Conservation (phyloP, 2,113 vertebrate genomes). For the Dromiciops gliroides region DNA sequence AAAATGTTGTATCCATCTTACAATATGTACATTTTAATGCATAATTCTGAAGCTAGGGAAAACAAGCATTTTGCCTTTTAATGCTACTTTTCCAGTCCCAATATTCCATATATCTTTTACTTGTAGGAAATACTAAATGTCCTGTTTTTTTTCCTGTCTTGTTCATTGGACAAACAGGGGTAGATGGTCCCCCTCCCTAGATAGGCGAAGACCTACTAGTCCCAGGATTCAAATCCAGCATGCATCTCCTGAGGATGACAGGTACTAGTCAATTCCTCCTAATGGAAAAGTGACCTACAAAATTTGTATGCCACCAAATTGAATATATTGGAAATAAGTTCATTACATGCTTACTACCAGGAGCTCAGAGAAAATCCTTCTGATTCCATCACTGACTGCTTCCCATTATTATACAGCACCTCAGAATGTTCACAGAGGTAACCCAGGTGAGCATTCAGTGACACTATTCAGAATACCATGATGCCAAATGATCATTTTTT, state of each 20-base stretch:
- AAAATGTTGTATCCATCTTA: constrained; percentile 3
- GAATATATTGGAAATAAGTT: constrained; percentile 41
- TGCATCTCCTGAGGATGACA: constrained; percentile 98
- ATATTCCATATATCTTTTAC: constrained; percentile 74
- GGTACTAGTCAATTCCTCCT: constrained; percentile 91
- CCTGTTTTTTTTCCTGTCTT: constrained; percentile 87
- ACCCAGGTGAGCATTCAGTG: constrained; percentile 8
- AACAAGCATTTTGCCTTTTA: constrained; percentile 75
- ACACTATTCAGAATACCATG: neutral
- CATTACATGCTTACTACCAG: constrained; percentile 29
- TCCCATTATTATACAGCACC: constrained; percentile 73
- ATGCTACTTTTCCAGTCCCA: constrained; percentile 82
- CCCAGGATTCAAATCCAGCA: constrained; percentile 99
- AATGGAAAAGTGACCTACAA: constrained; percentile 74
- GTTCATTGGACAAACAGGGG: constrained; percentile 87
- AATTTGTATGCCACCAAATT: constrained; percentile 41
- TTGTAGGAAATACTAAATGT: constrained; percentile 84
- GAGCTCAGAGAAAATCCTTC: constrained; percentile 55
- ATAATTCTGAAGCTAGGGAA: constrained; percentile 23
- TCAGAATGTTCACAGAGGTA: constrained; percentile 26
- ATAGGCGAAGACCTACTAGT: constrained; percentile 95
- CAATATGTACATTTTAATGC: neutral
- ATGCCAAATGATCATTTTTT: constrained; percentile 53
- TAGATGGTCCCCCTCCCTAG: constrained; percentile 94
- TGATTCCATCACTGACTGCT: constrained; percentile 28